phyloP scores from a whole-genome alignment of 2,888 invertebrate species.

The Lycaena phlaeas region DNA sequence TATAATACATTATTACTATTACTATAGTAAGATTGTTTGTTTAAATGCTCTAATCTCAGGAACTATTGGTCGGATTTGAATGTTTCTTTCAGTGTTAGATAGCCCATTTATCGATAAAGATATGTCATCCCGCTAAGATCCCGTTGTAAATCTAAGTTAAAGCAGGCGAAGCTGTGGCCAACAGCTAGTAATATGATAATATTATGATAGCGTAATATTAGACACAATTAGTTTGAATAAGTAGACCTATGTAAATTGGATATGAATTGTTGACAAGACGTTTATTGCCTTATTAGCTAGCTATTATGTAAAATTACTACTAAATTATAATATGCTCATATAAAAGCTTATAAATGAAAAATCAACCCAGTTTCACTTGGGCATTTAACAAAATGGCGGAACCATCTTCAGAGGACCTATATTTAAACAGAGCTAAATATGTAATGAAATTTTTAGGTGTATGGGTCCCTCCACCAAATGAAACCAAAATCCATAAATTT shows the following conservation, averaged over 20 bases:
- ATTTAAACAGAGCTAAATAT: conserved; percentile 45
- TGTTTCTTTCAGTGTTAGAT: too few species aligned
- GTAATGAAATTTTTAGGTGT: conserved; percentile 55
- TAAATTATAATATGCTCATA: background rate
- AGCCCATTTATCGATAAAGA: too few species aligned
- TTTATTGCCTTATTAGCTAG: background rate
- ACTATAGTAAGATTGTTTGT: too few species aligned
- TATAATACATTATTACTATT: too few species aligned
- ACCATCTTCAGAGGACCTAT: conserved; percentile 35
- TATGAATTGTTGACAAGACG: background rate
- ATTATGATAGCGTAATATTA: background rate
- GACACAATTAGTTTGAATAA: background rate
- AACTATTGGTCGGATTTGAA: too few species aligned
- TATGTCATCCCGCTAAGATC: too few species aligned
- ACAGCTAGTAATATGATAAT: background rate
- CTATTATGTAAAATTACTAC: background rate
- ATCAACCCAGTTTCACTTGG: too few species aligned
- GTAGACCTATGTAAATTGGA: background rate
- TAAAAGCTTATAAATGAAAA: too few species aligned
- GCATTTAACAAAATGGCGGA: conserved; percentile 18
- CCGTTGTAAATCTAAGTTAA: too few species aligned
- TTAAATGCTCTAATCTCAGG: too few species aligned
- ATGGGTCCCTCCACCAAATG: conserved; percentile 40
- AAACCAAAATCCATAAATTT: conserved; percentile 26
- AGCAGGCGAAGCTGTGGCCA: too few species aligned